Evolutionary conservation across 2,113 vertebrate genomes (phyloP), one percentile per base, ranked within the genome.

Genomic region (Tautogolabrus adspersus): DNA sequence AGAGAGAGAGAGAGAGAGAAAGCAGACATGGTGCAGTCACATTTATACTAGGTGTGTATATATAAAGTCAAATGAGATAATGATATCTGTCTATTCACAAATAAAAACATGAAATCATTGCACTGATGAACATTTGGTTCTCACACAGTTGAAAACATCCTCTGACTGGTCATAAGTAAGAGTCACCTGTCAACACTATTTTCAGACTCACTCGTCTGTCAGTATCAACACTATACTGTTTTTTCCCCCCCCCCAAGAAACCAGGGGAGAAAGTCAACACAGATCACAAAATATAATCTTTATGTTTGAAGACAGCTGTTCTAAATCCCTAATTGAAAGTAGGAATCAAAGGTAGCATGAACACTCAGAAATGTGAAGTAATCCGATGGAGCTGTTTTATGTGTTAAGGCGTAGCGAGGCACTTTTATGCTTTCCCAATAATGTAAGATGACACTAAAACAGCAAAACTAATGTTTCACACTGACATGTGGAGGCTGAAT

Each of bases 271-370:
- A 77, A 86, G 86, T 86, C 56, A 38, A 86, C 87, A 89, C 69
- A 78, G 72, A 90, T 93, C 88, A 89, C 75, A 81, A 52, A 88
- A 82, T 77, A 81, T 93, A 91, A 92, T 93, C 91, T 92, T 92
- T 87, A 93, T 91, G 74, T 80, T 77, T 70, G 75, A 61, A 89
- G 91, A 93, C 91, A 91, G 90, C 88, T 88, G 87, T 85, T 88
- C 74, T 84, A 87, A 92, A 89, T 91, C 88, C 87, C 87, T 86
- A 90, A 93, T 91, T 93, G 87, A 92, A 93, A 87, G 84, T 84
- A 62, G 82, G 85, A 87, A 82, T 86, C 82, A 91, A 76, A 90
- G 86, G 77, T 67, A 82, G 85, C 87, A 82, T 91, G 90, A 91
- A 89, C 42, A 67, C 73, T 75, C 73, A 87, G 77, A 87, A 81